These are phyloP conservation scores for Micromesistius poutassou DNA, from an alignment of 2,797 vertebrate genomes.

Conservation along the genomic window DNA sequence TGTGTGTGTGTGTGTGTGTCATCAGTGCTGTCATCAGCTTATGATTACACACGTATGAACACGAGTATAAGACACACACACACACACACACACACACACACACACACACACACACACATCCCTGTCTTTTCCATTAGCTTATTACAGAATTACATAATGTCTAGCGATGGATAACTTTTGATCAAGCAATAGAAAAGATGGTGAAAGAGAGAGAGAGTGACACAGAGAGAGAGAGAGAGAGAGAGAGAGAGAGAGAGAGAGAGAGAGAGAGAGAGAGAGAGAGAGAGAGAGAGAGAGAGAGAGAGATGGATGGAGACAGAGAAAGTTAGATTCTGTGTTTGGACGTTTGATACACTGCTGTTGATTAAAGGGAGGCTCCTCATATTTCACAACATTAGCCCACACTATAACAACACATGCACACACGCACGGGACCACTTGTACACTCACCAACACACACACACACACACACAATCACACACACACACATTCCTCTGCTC, in stretches of 20 bases:
- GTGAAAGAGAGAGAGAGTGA: neutral
- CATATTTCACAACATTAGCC: conserved; percentile 6
- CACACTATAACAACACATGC: neutral
- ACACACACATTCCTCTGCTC: neutral
- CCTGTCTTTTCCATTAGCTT: too few relatives aligned
- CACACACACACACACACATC: neutral
- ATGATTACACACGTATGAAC: neutral
- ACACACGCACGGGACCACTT: neutral
- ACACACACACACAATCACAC: too few relatives aligned
- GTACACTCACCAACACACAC: neutral
- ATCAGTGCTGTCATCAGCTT: neutral
- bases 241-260: neutral
- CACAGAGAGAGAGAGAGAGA: neutral
- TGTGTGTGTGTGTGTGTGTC: neutral
- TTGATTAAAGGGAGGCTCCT: too few relatives aligned
- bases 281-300: neutral
- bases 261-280: conserved; percentile 4
- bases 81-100: too few relatives aligned
- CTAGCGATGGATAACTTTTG: neutral
- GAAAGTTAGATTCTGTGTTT: neutral
- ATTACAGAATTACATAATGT: too few relatives aligned
- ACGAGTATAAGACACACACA: neutral
- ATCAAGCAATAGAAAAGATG: neutral
- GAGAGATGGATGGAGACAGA: too few relatives aligned
- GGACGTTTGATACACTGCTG: too few relatives aligned